Evolutionary conservation across 1,140 invertebrate genomes (phyloP).

Genomic region (Drosophila obscura): DNA sequence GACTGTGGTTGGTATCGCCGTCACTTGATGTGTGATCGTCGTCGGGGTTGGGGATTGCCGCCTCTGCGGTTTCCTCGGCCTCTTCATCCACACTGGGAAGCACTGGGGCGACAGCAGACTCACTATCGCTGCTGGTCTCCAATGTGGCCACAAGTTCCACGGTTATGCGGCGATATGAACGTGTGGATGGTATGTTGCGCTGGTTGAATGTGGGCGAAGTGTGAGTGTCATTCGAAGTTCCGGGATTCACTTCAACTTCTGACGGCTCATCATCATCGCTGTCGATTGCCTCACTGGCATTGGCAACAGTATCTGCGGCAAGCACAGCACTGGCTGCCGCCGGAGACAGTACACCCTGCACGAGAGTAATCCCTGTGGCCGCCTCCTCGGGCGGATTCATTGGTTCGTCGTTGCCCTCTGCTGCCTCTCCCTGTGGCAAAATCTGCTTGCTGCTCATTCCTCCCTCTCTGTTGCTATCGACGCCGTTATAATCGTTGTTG

Average conservation of each 20-base stretch:
- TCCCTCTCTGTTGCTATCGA: conserved; percentile 24
- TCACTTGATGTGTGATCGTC: background rate
- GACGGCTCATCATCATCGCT: conserved; percentile 8
- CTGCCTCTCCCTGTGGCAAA: background rate
- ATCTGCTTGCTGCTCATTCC: conserved; percentile 6
- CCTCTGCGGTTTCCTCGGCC: background rate
- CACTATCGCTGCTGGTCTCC: conserved; percentile 13
- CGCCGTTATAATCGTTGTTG: background rate
- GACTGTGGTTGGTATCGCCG: conserved; percentile 20
- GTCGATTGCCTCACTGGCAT: background rate
- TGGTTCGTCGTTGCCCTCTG: no score
- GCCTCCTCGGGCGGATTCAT: background rate
- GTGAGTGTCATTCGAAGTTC: background rate
- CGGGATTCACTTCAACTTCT: background rate
- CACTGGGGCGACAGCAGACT: conserved; percentile 1
- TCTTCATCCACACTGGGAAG: background rate
- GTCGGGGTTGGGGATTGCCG: background rate
- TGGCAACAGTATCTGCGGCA: background rate
- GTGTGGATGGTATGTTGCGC: conserved; percentile 21
- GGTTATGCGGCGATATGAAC: conserved; percentile 48
- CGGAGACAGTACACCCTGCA: conserved; percentile 2
- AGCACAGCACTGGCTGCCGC: conserved; percentile 16
- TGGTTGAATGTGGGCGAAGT: conserved; percentile 26
- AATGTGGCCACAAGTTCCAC: conserved; percentile 13
- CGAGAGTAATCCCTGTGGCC: conserved; percentile 1